Percentiles rank a stretch among this genome's conserved stretches.
Conservation (phyloP, 2,113 vertebrate species). For the Cranoglanis bouderius region DNA sequence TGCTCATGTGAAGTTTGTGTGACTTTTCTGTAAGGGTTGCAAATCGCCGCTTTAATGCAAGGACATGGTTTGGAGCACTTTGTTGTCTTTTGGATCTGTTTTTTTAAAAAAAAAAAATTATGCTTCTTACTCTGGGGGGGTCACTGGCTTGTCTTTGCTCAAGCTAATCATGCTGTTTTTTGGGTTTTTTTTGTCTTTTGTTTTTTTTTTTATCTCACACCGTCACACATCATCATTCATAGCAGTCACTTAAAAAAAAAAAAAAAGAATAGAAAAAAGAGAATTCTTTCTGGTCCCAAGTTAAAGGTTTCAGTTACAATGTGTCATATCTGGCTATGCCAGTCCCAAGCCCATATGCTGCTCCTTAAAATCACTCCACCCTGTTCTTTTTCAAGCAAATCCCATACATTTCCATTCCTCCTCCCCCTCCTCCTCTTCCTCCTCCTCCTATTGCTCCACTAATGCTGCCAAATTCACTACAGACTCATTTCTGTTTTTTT, state of each 20-base stretch:
- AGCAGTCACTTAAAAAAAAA: neutral
- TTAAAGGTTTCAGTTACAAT: neutral
- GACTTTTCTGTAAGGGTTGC: neutral
- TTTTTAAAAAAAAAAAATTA: too few species aligned
- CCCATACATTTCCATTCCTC: slow-evolving; percentile 1
- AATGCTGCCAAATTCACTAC: slow-evolving; percentile 24
- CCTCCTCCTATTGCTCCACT: slow-evolving; percentile 6
- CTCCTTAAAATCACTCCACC: slow-evolving; percentile 13
- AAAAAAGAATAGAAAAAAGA: neutral
- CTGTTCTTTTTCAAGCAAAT: slow-evolving; percentile 20
- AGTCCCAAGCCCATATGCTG: neutral
- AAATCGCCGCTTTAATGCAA: neutral
- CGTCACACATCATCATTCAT: slow-evolving; percentile 12
- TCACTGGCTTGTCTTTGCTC: neutral
- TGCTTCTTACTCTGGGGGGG: neutral
- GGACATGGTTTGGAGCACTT: neutral
- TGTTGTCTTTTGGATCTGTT: neutral
- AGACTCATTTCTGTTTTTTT: neutral
- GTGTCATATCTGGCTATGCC: slow-evolving; percentile 1
- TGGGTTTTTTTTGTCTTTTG: neutral
- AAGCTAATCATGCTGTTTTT: neutral
- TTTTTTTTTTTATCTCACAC: neutral
- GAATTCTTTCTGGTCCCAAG: neutral
- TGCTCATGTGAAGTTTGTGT: neutral
- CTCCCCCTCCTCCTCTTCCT: neutral